Percentiles rank a stretch among this genome's conserved stretches.
Evolutionary conservation across 2,113 vertebrate species (phyloP).

Genomic region (Sprattus sprattus): DNA sequence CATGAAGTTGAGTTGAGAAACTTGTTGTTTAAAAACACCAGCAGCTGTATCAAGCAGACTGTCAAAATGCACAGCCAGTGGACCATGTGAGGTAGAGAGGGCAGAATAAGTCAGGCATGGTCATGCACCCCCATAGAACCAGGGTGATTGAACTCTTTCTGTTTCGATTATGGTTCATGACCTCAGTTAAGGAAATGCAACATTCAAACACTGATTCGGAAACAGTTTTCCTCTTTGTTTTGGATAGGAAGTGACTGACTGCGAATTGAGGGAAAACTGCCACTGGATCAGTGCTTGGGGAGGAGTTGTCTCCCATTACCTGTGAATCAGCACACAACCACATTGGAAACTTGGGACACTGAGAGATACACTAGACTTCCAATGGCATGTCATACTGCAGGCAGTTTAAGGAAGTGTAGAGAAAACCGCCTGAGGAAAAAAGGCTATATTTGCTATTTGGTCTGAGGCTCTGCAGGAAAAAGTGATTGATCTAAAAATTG

Average conservation of each 20-base stretch:
- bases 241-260: not conserved
- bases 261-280: not conserved
- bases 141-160: not conserved
- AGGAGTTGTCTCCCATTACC: not conserved
- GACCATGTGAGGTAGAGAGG: not conserved
- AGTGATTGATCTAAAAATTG: not conserved
- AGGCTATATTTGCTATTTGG: not conserved
- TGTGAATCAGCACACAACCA: not conserved
- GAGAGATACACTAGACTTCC: not conserved
- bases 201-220: constrained; percentile 1
- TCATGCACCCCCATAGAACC: not conserved
- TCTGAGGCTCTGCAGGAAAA: not conserved
- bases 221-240: not conserved
- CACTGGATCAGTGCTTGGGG: not conserved
- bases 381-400: not conserved
- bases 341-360: not conserved
- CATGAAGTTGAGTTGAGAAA: not conserved
- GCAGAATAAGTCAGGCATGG: not conserved
- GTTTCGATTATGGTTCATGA: not conserved
- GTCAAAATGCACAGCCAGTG: not conserved
- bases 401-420: not conserved
- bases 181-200: not conserved
- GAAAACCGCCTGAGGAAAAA: not conserved
- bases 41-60: not conserved
- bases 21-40: not conserved